Base-by-base conservation (phyloP, 1,140 invertebrate genomes). In the Lanistes nyassanus region DNA sequence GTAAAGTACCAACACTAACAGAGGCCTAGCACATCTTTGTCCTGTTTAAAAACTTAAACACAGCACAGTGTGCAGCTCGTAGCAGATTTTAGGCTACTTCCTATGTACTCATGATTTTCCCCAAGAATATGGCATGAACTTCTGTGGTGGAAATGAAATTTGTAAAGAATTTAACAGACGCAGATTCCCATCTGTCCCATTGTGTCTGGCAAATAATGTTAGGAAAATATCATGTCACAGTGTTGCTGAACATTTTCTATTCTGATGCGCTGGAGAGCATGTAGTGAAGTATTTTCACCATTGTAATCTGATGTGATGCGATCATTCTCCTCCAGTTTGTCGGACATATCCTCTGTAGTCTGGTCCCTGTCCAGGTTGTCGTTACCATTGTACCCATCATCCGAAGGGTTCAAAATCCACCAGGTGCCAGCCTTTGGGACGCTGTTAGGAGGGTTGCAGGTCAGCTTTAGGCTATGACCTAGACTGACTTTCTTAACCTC, bases 231-330 rank as follows among this genome's bases (percentile, higher is more conserved):
- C n/a, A n/a, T n/a, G n/a, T n/a, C n/a, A n/a, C n/a, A n/a, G n/a
- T n/a, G n/a, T n/a, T n/a, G n/a, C n/a, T n/a, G n/a, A n/a, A n/a
- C n/a, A n/a, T n/a, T n/a, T n/a, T n/a, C n/a, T n/a, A n/a, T n/a
- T n/a, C n/a, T n/a, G n/a, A n/a, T n/a, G n/a, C n/a, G n/a, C n/a
- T n/a, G n/a, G n/a, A n/a, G 11, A 23, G 36, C 2, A 67, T 4
- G 3, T 5, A 58, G 55, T 16, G 0, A 19, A 34, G 51, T 69
- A 36, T 16, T 75, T 55, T 65, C 74, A 80, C 86, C 86, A 21
- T 80, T 56, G 51, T 80, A 80, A 78, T 87, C 86, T 69, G 77
- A 79, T 7, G 84, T 81, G 26, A 87, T 74, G 26, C 86, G 68
- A 51, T 81, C 74, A 68, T 77, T 64, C n/a, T 81, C 31, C 31